Conservation (phyloP, 2,888 invertebrate genomes). For the Sturmia bella region DNA sequence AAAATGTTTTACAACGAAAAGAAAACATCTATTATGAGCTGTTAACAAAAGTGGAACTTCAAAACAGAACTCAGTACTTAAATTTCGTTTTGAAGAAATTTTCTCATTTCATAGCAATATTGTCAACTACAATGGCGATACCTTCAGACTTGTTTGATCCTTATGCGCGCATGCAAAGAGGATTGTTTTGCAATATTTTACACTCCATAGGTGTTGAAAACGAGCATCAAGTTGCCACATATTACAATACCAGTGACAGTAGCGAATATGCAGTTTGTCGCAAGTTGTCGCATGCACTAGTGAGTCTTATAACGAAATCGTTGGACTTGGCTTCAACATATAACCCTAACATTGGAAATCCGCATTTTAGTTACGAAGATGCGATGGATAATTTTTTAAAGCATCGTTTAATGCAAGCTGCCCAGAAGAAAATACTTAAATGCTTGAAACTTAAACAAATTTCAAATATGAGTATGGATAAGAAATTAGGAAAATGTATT, state of each 20-base stretch:
- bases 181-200: slow-evolving; percentile 78
- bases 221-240: slow-evolving; percentile 74
- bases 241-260: slow-evolving; percentile 76
- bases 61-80: slow-evolving; percentile 77
- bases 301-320: slow-evolving; percentile 77
- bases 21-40: slow-evolving; percentile 77
- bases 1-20: slow-evolving; percentile 75
- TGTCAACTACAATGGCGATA: slow-evolving; percentile 78
- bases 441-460: not conserved
- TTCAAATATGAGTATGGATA: not conserved
- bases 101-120: slow-evolving; percentile 76
- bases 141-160: slow-evolving; percentile 77
- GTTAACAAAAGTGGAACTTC: slow-evolving; percentile 77
- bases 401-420: slow-evolving; percentile 78
- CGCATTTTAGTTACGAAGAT: slow-evolving; percentile 72
- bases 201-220: slow-evolving; percentile 78
- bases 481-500: slow-evolving; percentile 20
- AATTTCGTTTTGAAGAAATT: slow-evolving; percentile 78
- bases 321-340: slow-evolving; percentile 76
- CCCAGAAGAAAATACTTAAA: slow-evolving; percentile 75
- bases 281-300: slow-evolving; percentile 77
- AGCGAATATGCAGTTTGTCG: slow-evolving; percentile 77
- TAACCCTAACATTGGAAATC: slow-evolving; percentile 71
- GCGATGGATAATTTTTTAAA: slow-evolving; percentile 78
- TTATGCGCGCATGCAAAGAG: slow-evolving; percentile 78